Percentiles rank a stretch among this genome's conserved stretches.
phyloP scores from a whole-genome alignment of 2,797 vertebrate genomes.

The Nasua narica region DNA sequence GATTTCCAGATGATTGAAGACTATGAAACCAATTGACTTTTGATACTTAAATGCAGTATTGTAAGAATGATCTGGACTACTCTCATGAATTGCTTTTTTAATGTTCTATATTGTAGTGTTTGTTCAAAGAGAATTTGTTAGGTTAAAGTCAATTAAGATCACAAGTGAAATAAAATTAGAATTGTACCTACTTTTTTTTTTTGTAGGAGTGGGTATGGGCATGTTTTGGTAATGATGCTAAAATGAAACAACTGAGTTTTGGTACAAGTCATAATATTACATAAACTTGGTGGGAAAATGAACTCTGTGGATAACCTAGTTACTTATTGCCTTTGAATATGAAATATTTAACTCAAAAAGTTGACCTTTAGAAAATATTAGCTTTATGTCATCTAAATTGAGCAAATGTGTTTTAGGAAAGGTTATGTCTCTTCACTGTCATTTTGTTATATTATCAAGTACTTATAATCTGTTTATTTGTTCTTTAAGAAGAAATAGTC shows the following conservation, averaged over 20 bases:
- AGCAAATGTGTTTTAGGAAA: slow-evolving; percentile 64
- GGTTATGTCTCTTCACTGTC: slow-evolving; percentile 57
- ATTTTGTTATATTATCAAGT: slow-evolving; percentile 58
- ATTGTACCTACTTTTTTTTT: not conserved
- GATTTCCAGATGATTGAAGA: slow-evolving; percentile 20
- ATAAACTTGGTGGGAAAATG: not conserved
- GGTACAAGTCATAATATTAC: not conserved
- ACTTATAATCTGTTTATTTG: slow-evolving; percentile 46
- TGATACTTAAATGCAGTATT: not conserved
- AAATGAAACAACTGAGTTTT: not conserved
- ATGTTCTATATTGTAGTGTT: not conserved
- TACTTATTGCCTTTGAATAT: slow-evolving; percentile 48
- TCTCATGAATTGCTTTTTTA: not conserved
- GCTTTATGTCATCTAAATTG: slow-evolving; percentile 60
- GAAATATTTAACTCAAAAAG: slow-evolving; percentile 62
- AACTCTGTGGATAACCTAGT: not conserved
- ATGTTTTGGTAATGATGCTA: not conserved
- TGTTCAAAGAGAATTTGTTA: not conserved
- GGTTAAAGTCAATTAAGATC: not conserved
- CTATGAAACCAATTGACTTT: not conserved
- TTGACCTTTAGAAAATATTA: slow-evolving; percentile 72
- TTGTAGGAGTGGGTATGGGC: fast-evolving
- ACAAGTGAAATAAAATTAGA: not conserved
- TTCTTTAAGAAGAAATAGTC: slow-evolving; percentile 35
- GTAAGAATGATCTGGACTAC: not conserved